Evolutionary conservation across 1,140 invertebrate genomes (phyloP).

Genomic region (Drosophila oshimai): DNA sequence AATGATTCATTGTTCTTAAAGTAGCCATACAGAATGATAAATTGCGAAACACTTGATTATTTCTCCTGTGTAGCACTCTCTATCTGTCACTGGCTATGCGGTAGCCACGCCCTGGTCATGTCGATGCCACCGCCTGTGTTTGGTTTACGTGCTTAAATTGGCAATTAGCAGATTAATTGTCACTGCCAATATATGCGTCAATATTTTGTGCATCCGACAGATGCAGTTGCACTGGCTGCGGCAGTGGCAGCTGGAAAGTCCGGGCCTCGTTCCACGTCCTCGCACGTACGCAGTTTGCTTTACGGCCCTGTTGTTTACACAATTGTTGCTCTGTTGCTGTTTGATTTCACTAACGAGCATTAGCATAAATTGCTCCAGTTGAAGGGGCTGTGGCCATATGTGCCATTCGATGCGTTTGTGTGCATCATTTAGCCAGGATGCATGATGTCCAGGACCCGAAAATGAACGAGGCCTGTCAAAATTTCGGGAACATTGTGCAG

Average conservation of each 20-base stretch:
- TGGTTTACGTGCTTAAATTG: slow-evolving; percentile 81
- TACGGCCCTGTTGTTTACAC: slow-evolving; percentile 74
- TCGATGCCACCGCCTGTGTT: slow-evolving; percentile 64
- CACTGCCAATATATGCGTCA: slow-evolving; percentile 79
- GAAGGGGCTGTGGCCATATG: slow-evolving; percentile 25
- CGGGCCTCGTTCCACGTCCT: background rate
- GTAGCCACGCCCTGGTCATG: slow-evolving; percentile 39
- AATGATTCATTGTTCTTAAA: too few relatives aligned
- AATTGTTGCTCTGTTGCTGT: slow-evolving; percentile 69
- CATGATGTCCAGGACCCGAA: background rate
- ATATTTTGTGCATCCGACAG: slow-evolving; percentile 68
- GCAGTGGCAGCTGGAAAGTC: background rate
- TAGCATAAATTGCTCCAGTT: slow-evolving; percentile 71
- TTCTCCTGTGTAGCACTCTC: background rate
- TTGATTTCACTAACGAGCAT: slow-evolving; percentile 79
- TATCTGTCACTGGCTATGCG: background rate
- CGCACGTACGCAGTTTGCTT: slow-evolving; percentile 55
- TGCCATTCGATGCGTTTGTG: slow-evolving; percentile 28
- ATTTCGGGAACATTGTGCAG: slow-evolving; percentile 58
- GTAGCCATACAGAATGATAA: too few relatives aligned
- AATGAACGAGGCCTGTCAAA: slow-evolving; percentile 28
- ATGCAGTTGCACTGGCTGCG: slow-evolving; percentile 34
- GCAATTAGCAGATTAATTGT: slow-evolving; percentile 81
- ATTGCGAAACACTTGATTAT: background rate
- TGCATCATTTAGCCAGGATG: slow-evolving; percentile 64